Evolutionary conservation across 2,888 invertebrate genomes (phyloP).

Genomic region (Steromphala cineraria): DNA sequence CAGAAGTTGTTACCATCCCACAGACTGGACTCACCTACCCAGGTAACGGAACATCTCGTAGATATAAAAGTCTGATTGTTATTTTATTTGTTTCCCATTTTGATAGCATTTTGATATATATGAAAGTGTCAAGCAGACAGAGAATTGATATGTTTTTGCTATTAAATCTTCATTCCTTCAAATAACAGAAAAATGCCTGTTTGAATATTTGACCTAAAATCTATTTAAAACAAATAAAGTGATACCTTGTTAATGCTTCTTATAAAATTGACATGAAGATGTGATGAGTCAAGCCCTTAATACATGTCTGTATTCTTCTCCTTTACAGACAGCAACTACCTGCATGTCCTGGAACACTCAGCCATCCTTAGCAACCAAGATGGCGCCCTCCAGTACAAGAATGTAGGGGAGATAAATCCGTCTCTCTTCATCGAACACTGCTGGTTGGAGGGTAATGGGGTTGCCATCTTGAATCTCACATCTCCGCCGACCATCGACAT

Average conservation of each 20-base stretch:
- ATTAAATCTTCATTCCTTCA: no score
- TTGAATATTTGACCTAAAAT: no score
- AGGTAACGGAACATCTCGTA: constrained; percentile 44
- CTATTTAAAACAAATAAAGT: no score
- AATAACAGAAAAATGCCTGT: no score
- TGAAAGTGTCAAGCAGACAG: no score
- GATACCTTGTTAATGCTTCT: no score
- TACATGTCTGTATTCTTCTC: neutral
- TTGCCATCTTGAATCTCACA: constrained; percentile 94
- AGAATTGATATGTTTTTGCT: no score
- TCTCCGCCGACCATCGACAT: constrained; percentile 86
- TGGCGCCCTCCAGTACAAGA: constrained; percentile 90
- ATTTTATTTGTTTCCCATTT: no score
- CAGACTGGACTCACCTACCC: constrained; percentile 69
- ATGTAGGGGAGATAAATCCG: constrained; percentile 96
- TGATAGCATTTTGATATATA: no score
- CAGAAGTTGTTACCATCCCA: constrained; percentile 95
- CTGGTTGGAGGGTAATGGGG: constrained; percentile 90
- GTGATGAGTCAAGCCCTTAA: no score
- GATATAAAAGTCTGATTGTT: no score
- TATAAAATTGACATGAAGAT: no score
- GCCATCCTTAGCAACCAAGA: constrained; percentile 87
- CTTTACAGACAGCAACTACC: constrained; percentile 87
- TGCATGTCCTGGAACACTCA: constrained; percentile 91
- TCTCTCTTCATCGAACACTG: constrained; percentile 88